Conservation (phyloP, 1,140 invertebrate genomes). For the Lasaia peninsularis region DNA sequence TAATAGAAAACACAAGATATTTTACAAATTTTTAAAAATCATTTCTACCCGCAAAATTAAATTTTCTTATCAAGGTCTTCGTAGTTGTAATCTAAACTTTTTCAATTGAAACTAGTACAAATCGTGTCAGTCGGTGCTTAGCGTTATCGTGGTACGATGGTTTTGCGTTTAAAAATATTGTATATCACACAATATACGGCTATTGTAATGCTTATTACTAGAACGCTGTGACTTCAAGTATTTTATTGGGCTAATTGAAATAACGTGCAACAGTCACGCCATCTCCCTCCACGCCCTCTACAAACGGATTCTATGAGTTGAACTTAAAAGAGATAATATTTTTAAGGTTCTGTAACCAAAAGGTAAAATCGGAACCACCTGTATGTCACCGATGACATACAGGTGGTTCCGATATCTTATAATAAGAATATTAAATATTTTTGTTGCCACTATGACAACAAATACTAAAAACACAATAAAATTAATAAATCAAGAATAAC, state of each 20-base stretch:
- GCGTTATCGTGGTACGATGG: constrained; percentile 22
- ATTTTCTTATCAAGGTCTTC: too few relatives aligned
- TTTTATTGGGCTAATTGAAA: constrained; percentile 49
- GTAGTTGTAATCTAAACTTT: not conserved
- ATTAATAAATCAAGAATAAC: too few relatives aligned
- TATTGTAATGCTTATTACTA: constrained; percentile 41
- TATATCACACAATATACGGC: constrained; percentile 44
- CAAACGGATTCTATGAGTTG: constrained; percentile 12
- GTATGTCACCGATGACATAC: too few relatives aligned
- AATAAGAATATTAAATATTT: too few relatives aligned
- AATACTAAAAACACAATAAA: too few relatives aligned
- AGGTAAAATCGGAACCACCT: too few relatives aligned
- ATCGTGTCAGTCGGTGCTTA: constrained; percentile 31
- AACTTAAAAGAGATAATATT: constrained; percentile 5
- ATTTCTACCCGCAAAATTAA: too few relatives aligned
- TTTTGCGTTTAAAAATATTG: constrained; percentile 44
- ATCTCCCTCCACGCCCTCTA: constrained; percentile 23
- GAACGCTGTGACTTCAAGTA: constrained; percentile 34
- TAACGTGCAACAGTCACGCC: constrained; percentile 41
- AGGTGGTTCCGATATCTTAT: too few relatives aligned
- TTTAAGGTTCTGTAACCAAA: constrained; percentile 22
- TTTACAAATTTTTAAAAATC: too few relatives aligned
- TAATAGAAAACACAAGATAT: too few relatives aligned
- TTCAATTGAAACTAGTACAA: constrained; percentile 1
- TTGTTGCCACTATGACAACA: too few relatives aligned